phyloP scores from a whole-genome alignment of 2,888 invertebrate species.

The Euzophera pinguis region DNA sequence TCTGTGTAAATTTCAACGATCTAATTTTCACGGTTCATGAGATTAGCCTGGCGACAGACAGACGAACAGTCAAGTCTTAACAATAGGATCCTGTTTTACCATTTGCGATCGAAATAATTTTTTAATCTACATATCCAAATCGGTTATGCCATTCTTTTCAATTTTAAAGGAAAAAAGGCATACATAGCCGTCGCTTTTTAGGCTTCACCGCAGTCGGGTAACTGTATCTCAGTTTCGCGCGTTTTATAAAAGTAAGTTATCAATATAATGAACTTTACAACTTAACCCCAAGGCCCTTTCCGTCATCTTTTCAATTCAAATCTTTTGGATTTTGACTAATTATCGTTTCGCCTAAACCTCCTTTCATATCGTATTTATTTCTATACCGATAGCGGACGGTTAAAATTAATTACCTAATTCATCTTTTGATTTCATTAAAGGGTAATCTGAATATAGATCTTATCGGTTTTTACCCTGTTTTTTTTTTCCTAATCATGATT shows the following conservation, averaged over 20 bases:
- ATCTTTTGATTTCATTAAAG: neutral
- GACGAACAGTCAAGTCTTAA: too few species aligned
- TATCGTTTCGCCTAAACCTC: conserved; percentile 1
- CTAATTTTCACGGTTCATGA: too few species aligned
- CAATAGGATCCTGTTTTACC: too few species aligned
- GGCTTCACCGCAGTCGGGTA: too few species aligned
- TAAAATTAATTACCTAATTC: conserved; percentile 1
- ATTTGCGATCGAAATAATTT: too few species aligned
- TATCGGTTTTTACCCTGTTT: neutral
- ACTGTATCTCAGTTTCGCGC: neutral
- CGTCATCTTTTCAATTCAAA: conserved; percentile 1
- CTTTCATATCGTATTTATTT: neutral
- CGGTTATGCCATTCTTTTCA: too few species aligned
- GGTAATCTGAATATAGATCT: neutral
- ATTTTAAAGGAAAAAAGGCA: too few species aligned
- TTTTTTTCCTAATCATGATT: neutral
- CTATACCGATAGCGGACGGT: neutral
- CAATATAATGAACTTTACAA: neutral
- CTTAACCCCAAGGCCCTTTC: neutral
- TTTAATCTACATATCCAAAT: too few species aligned
- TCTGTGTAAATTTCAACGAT: too few species aligned
- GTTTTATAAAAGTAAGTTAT: neutral
- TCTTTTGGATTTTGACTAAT: conserved; percentile 4
- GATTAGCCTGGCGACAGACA: too few species aligned
- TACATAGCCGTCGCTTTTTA: too few species aligned